Base-by-base conservation (phyloP, 2,113 vertebrate genomes). In the Procavia capensis region DNA sequence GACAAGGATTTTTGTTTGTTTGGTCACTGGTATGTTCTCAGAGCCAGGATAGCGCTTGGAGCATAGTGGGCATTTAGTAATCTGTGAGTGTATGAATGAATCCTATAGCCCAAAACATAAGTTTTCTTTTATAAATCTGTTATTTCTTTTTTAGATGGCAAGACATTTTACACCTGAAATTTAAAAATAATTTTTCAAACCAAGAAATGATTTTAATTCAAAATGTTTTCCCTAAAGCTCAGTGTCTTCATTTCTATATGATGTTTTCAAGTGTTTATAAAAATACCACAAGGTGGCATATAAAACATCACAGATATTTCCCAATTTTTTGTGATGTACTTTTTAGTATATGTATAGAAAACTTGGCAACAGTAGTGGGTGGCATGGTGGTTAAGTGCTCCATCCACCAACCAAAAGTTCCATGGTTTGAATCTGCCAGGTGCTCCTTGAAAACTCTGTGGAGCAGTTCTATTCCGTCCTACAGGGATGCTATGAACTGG, bases 231-330 rank as follows among this genome's bases (percentile, higher is more conserved):
- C 25, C 17, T 63, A 63, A 66, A 36, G 45, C 20, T 72, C 34
- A 78, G 78, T 3, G 66, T 87, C 61, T 93, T 36, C 66, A 63
- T 31, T 92, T 92, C 45, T 43, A 0, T 24, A 85, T 27, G 10
- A 4, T 24, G 5, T 57, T 75, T 81, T 93, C 39, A 85, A 39
- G n/a, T 86, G 75, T 89, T 91, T 83, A 78, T 74, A 29, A 95
- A 80, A 96, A 39, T 34, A 85, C 78, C 95, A 97, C 78, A 81
- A 95, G 96, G 61, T 90, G 91, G 94, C 88, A 92, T 34, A 61
- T 34, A 72, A 95, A 96, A 80, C 70, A 59, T 95, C 59, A 45
- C 74, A 68, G 47, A 94, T 1, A 66, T 45, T 92, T 80, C 29
- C 81, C 5, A 3, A 41, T 31, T 50, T 43, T 80, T 93, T 43